Evolutionary conservation across 2,797 vertebrate species (phyloP), one percentile per base, ranked within the genome.

Genomic region (Natrix natrix): DNA sequence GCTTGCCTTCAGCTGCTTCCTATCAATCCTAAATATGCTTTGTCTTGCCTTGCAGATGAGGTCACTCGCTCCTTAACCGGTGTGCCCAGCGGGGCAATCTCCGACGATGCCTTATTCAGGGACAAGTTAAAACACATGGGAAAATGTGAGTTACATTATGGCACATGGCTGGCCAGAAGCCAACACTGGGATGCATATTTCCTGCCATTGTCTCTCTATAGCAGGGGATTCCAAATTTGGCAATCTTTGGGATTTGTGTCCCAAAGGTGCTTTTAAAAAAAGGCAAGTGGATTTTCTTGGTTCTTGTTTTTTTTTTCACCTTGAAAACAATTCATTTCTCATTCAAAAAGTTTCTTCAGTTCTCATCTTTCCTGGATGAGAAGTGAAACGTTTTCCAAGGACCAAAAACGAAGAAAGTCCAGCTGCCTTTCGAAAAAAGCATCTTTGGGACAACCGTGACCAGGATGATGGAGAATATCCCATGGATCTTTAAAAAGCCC

Each of bases 91-190:
- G 94, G 97, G 5, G 95, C 98, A 0, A 97, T 98, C 94, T 99
- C 98, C 54, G 99, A 99, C 83, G 99, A 99, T 87, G 99, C 99
- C 96, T 98, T 99, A 97, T 99, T 99, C 98, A 98, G 99, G 97
- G 99, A 99, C 98, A 99, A 99, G 96, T 97, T 99, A 95, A 99
- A 99, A 96, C 99, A 99, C 98, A 99, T 99, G 99, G 99, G 99
- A 2, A 99, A 99, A 98, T 99, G 99, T 99, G 98, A 99, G 99
- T 97, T 89, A 61, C 0, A 0, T 0, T 37, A 2, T 2, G 90
- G 78, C 52, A 66, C 78, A 0, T 0, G 52, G 52, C n/a, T 90
- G 14, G 59, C 12, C 52, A 90, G 16, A 20, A 91, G 60, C 86
- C 5, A 10, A 28, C 14, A 52, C 22, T 60, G 28, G 0, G 57